phyloP scores from a whole-genome alignment of 1,140 invertebrate species.

The Eurosta solidaginis region DNA sequence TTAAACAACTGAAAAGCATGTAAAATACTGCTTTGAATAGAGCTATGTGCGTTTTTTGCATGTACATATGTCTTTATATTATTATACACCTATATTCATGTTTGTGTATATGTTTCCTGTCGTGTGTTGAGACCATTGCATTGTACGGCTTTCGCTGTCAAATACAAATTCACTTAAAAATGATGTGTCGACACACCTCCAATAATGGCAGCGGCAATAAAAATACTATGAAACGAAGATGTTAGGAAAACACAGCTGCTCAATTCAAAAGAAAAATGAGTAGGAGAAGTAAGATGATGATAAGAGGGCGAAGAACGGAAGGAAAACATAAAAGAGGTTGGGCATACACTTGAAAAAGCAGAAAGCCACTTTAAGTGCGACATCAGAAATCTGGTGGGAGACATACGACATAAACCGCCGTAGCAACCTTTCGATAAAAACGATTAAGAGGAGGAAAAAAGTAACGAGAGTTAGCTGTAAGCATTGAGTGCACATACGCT shows the following conservation, averaged over 20 bases:
- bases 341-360: neutral
- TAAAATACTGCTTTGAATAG: no score
- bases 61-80: neutral
- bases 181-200: neutral
- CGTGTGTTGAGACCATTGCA: neutral
- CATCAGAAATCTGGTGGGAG: neutral
- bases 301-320: neutral
- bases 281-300: neutral
- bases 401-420: neutral
- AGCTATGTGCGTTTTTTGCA: no score
- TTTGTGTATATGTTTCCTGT: neutral
- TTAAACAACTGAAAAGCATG: no score
- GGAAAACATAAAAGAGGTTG: neutral
- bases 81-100: no score
- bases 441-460: neutral
- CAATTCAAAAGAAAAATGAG: neutral
- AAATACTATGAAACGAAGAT: neutral
- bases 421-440: neutral
- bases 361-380: neutral
- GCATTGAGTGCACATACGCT: neutral
- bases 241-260: neutral
- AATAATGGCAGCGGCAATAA: neutral
- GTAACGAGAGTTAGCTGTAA: neutral
- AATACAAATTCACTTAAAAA: neutral
- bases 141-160: no score